Evolutionary conservation across 1,140 invertebrate species (phyloP).

Genomic region (Microplitis mediator): DNA sequence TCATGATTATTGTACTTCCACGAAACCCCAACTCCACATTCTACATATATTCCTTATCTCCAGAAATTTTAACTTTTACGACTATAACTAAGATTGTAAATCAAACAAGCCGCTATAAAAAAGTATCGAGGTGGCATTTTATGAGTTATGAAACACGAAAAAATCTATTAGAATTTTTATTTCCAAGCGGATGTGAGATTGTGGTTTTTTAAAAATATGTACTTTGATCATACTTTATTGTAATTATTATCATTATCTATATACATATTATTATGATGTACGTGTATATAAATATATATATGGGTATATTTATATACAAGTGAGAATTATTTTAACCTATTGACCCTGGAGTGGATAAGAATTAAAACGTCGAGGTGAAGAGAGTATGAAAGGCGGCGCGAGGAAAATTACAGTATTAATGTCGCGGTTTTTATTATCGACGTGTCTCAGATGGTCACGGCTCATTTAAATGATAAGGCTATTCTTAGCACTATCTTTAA

Average conservation of each 20-base stretch:
- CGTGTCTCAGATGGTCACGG: conserved; percentile 47
- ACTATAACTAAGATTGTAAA: no score
- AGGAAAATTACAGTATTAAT: neutral
- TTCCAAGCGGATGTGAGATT: neutral
- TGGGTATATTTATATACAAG: neutral
- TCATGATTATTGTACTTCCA: no score
- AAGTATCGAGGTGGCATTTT: no score
- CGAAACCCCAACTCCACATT: no score
- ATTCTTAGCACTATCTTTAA: neutral
- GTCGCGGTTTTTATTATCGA: conserved; percentile 4
- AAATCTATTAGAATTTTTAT: neutral
- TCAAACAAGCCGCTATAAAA: no score
- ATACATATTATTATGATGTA: neutral
- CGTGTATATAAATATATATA: neutral
- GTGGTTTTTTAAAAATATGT: neutral
- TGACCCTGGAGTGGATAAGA: neutral
- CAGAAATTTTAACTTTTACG: no score
- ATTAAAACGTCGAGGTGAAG: neutral
- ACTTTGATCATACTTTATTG: neutral
- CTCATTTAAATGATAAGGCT: conserved; percentile 50
- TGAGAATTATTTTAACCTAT: neutral
- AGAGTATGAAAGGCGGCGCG: neutral
- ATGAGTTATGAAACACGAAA: neutral
- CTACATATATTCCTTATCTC: no score
- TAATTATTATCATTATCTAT: neutral